Base-by-base conservation (phyloP, 2,797 vertebrate species). In the Cynodonichthys magdalenae region DNA sequence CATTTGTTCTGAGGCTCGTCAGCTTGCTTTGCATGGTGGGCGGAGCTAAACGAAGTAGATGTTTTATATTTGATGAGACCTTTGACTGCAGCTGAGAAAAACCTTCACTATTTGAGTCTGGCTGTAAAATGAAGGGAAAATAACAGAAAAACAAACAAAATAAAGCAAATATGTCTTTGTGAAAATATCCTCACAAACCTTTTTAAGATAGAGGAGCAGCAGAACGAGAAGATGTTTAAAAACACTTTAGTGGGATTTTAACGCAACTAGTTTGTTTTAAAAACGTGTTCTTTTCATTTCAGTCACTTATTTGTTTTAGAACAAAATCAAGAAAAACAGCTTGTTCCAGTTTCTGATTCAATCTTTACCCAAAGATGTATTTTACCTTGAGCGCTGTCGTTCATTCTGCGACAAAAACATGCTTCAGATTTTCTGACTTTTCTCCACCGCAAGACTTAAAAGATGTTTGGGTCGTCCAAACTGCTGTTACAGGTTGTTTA, bases 91-190 rank as follows among this genome's bases (percentile, higher is more conserved):
- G 66, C 49, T 69, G 63, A 64, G 69, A 55, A 17, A 47, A 72
- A 64, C 54, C 34, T 31, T 65, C 12, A 10, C 6, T 5, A 44
- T 2, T 11, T 59, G 50, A n/a, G 24, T 11, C 28, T 28, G 15
- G 3, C 58, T 58, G 31, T 56, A 4, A 46, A 46, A 46, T 46
- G 41, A 65, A 54, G 51, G 41, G 55, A 15, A 41, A 24, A 24
- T 24, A 24, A 24, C 24, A 24, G 24, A 24, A 24, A 24, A 24
- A 24, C 24, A 50, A 29, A 9, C 27, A 57, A 72, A 67, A 55
- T n/a, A 79, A 72, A 81, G 82, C 84, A 73, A 41, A 53, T 58
- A 51, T 59, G 55, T 79, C 14, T 31, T 24, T 19, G 20, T 56
- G 54, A 34, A 53, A 31, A 39, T 42, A 24, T 55, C 34, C 36